Evolutionary conservation across 2,888 invertebrate species (phyloP), one percentile per base, ranked within the genome.

Genomic region (Sarcophaga rosellei): DNA sequence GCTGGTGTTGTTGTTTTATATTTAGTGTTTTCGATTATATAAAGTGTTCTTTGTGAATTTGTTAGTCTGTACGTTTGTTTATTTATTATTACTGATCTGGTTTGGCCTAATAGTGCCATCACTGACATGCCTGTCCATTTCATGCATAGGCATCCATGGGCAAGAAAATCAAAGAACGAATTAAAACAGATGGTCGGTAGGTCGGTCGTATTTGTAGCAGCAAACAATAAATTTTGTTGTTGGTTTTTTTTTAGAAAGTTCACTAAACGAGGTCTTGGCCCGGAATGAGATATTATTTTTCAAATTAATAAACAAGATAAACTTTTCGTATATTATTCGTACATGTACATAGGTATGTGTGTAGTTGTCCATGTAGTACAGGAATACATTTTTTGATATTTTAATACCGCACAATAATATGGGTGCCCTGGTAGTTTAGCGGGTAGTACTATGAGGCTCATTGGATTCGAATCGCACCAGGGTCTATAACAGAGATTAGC

Each of bases 21-120:
- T 82, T 66, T 61, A 77, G 72, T 23, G 62, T 78, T 25, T 79
- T 75, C 75, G 65, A 70, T 77, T 77, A 69, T 77, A 59, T 69
- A 69, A 73, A 81, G 68, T 73, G 76, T 62, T 69, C 47, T 45
- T 68, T 63, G 63, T 35, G 61, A 15, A 44, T 69, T 23, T 47
- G n/a, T 63, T 70, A 6, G 23, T 59, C 15, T 44, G 11, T 66
- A 35, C 17, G 53, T 62, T 61, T 35, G 23, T 44, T 53, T 44
- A 53, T 74, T 66, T 62, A 23, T 44, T n/a, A 59, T 74, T 10
- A 44, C 79, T n/a, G n/a, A 78, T 84, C 59, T 81, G 76, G 72
- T 77, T 77, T 66, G 73, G 68, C 57, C 45, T 76, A 77, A 76
- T 76, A 73, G 61, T 81, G 65, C 70, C 70, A 61, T 17, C 53